Evolutionary conservation across 2,888 invertebrate species (phyloP), one percentile per base, ranked within the genome.

Genomic region (Hermodice carunculata): DNA sequence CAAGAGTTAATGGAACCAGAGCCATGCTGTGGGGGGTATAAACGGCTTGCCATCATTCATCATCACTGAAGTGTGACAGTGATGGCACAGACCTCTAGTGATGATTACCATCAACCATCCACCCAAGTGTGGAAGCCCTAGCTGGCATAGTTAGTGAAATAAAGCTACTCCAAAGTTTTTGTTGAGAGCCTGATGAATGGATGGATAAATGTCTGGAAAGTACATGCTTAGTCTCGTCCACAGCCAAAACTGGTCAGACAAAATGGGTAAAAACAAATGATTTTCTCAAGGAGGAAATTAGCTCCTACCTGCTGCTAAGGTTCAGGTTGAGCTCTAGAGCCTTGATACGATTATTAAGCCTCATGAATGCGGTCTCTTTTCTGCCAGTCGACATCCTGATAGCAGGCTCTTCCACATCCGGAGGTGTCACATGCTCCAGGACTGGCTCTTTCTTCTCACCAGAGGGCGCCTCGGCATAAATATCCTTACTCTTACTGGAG

Each of bases 261-360:
- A 52, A 19, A 26, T 17, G 17, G 14, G 2, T 19, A 31, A 14
- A 56, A 17, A 6, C 29, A 61, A 31, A 60, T 11, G 48, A 34
- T 40, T 43, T 24, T 29, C n/a, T 44, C 3, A 37, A 49, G 22
- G 37, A 26, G 53, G 24, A 40, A 31, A 46, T 14, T 11, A 58
- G 42, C 8, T 58, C 70, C 48, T 59, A 83, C 86, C 97, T 96
- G 66, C 94, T 94, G 73, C 96, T 97, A 43, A 99, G 89, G 17
- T 97, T 96, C 92, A 99, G 95, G 87, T 99, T 99, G 75, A 94
- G 90, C 87, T 99, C 99, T 76, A 99, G 89, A 56, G 94, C 92
- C 92, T 96, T 96, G 63, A 99, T 95, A 81, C 97, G 91, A 65
- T 98, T 99, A 65, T 95, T 95, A 64, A 99, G 90, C 74, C 98